These are phyloP conservation scores for Gulo gulo DNA, from an alignment of 2,113 vertebrate genomes.

Conservation along the genomic window DNA sequence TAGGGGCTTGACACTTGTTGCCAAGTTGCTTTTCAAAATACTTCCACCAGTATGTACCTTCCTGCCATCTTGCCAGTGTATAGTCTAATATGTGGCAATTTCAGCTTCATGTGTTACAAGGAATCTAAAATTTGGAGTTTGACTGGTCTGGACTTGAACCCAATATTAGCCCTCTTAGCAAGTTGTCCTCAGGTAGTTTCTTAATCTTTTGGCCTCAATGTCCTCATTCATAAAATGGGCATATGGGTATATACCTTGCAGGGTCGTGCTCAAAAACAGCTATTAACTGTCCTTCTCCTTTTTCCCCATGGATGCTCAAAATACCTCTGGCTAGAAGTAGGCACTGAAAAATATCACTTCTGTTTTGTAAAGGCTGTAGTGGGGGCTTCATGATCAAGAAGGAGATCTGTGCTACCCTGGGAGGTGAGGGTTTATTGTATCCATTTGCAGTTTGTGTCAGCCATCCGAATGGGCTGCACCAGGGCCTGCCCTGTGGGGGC, in stretches of 20 bases:
- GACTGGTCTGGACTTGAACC: slow-evolving; percentile 15
- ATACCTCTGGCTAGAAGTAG: not conserved
- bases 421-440: not conserved
- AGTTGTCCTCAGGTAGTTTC: not conserved
- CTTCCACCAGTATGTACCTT: not conserved
- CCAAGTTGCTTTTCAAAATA: not conserved
- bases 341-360: not conserved
- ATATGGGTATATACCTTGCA: not conserved
- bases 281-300: not conserved
- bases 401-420: not conserved
- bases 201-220: not conserved
- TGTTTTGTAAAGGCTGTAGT: not conserved
- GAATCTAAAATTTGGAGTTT: slow-evolving; percentile 44
- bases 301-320: not conserved
- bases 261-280: not conserved
- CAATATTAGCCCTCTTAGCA: not conserved
- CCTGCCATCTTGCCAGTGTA: not conserved
- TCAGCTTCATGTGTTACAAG: not conserved
- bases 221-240: not conserved
- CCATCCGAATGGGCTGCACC: not conserved
- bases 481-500: not conserved
- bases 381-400: not conserved
- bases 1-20: not conserved
- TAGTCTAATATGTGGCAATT: not conserved
- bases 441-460: not conserved